Base-by-base conservation (phyloP, 2,888 invertebrate species). In the Cephalotes varians region DNA sequence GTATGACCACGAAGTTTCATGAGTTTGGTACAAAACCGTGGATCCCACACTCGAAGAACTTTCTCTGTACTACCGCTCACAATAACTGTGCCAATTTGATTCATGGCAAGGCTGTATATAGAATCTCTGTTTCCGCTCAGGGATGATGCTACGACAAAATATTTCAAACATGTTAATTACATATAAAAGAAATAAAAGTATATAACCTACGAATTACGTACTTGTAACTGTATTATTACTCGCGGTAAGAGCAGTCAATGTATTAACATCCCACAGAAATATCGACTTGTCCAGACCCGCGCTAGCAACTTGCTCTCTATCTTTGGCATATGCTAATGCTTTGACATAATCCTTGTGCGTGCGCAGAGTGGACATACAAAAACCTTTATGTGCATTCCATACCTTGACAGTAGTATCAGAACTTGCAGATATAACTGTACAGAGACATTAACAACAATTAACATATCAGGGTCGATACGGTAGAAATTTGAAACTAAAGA, bases 381-480 rank as follows among this genome's bases (percentile, higher is more conserved):
- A 99, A 10, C 99, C 99, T 95, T 99, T 99, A 90, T 99, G 98
- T 21, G 99, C 99, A 95, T 99, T 99, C 99, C 99, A 99, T 84
- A 99, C 99, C 95, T 99, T 99, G 0, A 99, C 99, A 60, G 99
- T 99, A 28, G 99, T 99, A 95, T 99, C 99, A 86, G 99, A 99
- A 93, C 99, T 99, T 6, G 99, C 99, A 86, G 99, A 99, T 94
- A 99, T 99, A 91, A 99, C 98, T 98, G 94, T 31, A 67, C 1
- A 73, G 15, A 74, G n/a, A n/a, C n/a, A 62, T 79, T 51, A 1
- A 44, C 21, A 2, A 62, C 12, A 4, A 25, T 58, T 71, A 25
- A 34, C 21, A 47, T 28, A 58, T 72, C 37, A 1, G n/a, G 18
- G 7, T 28, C 28, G 25, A 6, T 40, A 40, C 0, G 12, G 1